Base-by-base conservation (phyloP, 2,797 vertebrate species). In the Onychomys leucogaster region DNA sequence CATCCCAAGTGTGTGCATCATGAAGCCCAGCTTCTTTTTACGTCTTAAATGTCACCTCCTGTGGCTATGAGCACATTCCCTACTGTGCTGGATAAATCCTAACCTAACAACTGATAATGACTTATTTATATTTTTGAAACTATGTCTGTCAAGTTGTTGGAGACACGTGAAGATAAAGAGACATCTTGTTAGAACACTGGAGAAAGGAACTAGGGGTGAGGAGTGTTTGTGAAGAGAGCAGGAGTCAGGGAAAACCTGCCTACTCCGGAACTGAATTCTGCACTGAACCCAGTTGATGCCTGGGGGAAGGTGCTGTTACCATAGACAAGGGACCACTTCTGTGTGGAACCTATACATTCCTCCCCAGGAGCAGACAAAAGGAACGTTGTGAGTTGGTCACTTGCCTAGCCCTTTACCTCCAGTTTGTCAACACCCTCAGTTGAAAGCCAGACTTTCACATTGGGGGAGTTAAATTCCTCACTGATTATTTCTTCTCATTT, bases 301-400 rank as follows among this genome's bases (percentile, higher is more conserved):
- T 52, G 32, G 59, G 93, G 93, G 89, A 87, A 94, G 87, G 32
- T 34, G 55, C 89, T 49, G 57, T 90, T 92, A 41, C 93, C 77
- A 65, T 32, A 71, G 90, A 61, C 91, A 97, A 94, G 77, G 27
- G 11, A 52, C 37, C 85, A 43, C 80, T 9, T 5, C 8, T 0
- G 1, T 59, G 34, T 75, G 14, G 69, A 65, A 94, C 94, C 91
- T 90, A 89, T 57, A 46, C 91, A 78, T 93, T 96, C 94, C 93
- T 90, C 83, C 76, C 88, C 21, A 71, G 87, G 0, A 34, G 14
- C 37, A 43, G 23, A 97, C 94, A 95, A 93, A 95, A 93, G 93
- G 69, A 88, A 86, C 90, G 41, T 59, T 91, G 88, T 94, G 17
- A 87, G 80, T 57, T 90, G 96, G 80, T 91, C 43, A 57, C 63